A percentile compares a stretch with the other conserved stretches of the same genome.
phyloP scores from a whole-genome alignment of 1,140 invertebrate genomes.

The Drosophila novamexicana region DNA sequence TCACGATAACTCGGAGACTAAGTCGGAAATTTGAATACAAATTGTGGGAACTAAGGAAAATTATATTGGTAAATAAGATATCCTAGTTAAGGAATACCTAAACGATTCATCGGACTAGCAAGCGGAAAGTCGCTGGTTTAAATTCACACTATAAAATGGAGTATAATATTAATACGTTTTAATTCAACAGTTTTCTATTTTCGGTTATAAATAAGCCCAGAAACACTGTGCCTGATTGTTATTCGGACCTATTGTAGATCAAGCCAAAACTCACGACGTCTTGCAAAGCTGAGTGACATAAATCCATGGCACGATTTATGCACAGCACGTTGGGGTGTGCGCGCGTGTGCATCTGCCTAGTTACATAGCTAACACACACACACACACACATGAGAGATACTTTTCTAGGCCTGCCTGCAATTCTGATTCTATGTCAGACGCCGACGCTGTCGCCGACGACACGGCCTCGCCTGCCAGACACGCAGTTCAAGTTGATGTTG shows the following conservation, averaged over 20 bases:
- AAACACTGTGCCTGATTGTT: constrained; percentile 30
- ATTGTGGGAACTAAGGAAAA: no score
- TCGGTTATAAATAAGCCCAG: not conserved
- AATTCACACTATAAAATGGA: no score
- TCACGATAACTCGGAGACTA: no score
- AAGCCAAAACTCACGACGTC: constrained; percentile 46
- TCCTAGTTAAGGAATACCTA: no score
- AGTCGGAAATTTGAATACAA: no score
- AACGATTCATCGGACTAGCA: no score
- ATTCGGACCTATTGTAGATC: constrained; percentile 45
- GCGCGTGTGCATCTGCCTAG: not conserved
- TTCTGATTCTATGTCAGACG: constrained; percentile 71
- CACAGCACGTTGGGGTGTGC: constrained; percentile 55
- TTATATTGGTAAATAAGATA: no score
- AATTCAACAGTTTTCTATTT: no score
- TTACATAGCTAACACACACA: constrained; percentile 4
- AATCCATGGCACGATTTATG: constrained; percentile 74
- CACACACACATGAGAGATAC: constrained; percentile 5
- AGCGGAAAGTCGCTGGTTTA: no score
- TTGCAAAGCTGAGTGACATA: constrained; percentile 71
- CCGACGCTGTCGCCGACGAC: not conserved
- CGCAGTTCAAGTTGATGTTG: constrained; percentile 38
- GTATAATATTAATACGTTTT: no score
- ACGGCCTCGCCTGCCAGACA: constrained; percentile 26
- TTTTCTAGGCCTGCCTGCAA: constrained; percentile 4